Percentiles rank a stretch among this genome's conserved stretches.
Conservation (phyloP, 2,888 invertebrate species). For the Plebejus argus region DNA sequence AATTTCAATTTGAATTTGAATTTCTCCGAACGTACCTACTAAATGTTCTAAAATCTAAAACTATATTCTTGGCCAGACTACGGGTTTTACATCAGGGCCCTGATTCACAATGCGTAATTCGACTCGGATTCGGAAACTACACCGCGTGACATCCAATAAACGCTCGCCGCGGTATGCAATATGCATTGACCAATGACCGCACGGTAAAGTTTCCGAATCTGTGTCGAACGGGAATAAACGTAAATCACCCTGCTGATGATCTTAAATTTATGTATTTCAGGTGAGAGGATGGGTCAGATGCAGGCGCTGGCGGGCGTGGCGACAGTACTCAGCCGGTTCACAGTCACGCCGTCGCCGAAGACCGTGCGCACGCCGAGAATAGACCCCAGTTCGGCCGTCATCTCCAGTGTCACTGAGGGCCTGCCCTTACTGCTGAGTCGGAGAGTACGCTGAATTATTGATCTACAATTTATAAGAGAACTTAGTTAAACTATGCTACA, state of each 20-base stretch:
- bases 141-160: no score
- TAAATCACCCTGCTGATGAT: neutral
- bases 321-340: constrained; percentile 53
- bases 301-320: constrained; percentile 66
- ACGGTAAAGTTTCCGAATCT: no score
- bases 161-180: neutral
- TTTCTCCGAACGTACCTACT: neutral
- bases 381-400: constrained; percentile 54
- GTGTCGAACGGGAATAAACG: no score
- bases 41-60: no score
- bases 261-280: constrained; percentile 44
- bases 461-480: neutral
- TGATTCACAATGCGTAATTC: no score
- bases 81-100: no score
- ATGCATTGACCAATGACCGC: neutral
- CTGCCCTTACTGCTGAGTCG: constrained; percentile 53
- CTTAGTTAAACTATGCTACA: no score
- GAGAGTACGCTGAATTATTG: constrained; percentile 20
- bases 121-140: no score
- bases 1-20: no score
- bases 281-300: constrained; percentile 62
- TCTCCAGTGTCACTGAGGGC: constrained; percentile 55
- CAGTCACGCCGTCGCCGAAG: constrained; percentile 51
- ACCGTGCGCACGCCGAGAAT: constrained; percentile 48
- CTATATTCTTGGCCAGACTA: no score